Conservation (phyloP, 2,888 invertebrate species). For the Caenorhabditis angaria region DNA sequence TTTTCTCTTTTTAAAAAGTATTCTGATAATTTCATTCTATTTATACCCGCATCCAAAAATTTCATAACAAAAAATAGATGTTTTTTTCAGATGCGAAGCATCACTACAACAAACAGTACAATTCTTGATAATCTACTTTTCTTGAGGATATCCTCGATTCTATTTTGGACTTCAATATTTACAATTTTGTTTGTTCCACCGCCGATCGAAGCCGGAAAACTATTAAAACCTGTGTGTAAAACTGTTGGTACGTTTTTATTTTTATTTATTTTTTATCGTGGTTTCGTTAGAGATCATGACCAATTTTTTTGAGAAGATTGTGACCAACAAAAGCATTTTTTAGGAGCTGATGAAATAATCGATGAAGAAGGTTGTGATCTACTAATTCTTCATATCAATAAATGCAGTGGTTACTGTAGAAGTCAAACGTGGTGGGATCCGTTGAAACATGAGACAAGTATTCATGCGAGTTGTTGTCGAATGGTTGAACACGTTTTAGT, state of each 20-base stretch:
- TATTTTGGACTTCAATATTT: not conserved
- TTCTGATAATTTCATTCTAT: no score
- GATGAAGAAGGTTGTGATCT: constrained; percentile 65
- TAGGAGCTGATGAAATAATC: constrained; percentile 61
- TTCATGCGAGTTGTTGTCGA: constrained; percentile 61
- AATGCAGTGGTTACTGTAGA: constrained; percentile 61
- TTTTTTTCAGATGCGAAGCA: constrained; percentile 1
- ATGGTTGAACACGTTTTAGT: constrained; percentile 64
- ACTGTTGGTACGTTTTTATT: no score
- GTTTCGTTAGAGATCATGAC: not conserved
- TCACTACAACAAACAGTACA: not conserved
- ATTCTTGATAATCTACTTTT: not conserved
- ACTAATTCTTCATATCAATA: constrained; percentile 61
- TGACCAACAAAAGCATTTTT: constrained; percentile 6
- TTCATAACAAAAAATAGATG: no score
- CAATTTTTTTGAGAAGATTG: not conserved
- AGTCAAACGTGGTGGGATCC: constrained; percentile 62
- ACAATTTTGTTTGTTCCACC: not conserved
- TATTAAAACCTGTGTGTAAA: no score
- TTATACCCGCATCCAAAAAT: no score
- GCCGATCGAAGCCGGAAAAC: not conserved
- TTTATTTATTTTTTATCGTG: not conserved
- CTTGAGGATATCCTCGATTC: not conserved
- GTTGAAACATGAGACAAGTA: constrained; percentile 40
- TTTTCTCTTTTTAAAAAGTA: no score